Evolutionary conservation across 1,140 invertebrate genomes (phyloP).

Genomic region (Rhyzopertha dominica): DNA sequence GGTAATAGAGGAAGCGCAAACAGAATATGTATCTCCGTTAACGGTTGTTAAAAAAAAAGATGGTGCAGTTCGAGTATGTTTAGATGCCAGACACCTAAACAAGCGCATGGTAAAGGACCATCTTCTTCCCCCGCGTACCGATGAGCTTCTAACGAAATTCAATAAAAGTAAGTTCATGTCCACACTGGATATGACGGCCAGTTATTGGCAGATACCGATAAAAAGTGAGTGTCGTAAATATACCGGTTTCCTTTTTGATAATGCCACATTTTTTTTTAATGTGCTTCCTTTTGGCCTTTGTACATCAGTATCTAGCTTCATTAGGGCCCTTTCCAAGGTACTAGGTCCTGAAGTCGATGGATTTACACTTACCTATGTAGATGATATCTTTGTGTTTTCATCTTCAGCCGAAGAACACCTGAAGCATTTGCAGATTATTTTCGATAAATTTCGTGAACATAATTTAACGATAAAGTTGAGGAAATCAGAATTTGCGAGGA

Average conservation of each 20-base stretch:
- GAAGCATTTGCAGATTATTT: slow-evolving; percentile 36
- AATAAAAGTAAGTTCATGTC: not conserved
- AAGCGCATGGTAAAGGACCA: slow-evolving; percentile 23
- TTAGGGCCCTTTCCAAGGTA: not conserved
- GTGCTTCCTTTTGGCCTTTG: slow-evolving; percentile 13
- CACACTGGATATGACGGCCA: slow-evolving; percentile 5
- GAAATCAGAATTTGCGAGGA: slow-evolving; percentile 46
- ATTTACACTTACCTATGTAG: slow-evolving; percentile 22
- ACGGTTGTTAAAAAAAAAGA: slow-evolving; percentile 22
- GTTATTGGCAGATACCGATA: slow-evolving; percentile 20
- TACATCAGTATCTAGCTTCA: slow-evolving; percentile 7
- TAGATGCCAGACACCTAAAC: slow-evolving; percentile 32
- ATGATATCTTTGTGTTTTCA: slow-evolving; percentile 48
- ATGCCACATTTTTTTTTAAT: slow-evolving; percentile 5
- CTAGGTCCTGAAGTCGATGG: slow-evolving; percentile 2
- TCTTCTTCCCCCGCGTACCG: slow-evolving; percentile 20
- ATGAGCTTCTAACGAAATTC: slow-evolving; percentile 7
- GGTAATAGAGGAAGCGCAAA: not conserved
- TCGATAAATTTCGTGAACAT: slow-evolving; percentile 38
- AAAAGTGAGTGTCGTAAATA: slow-evolving; percentile 4
- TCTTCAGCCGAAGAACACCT: slow-evolving; percentile 41
- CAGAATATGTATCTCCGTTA: slow-evolving; percentile 4
- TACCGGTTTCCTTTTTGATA: slow-evolving; percentile 9
- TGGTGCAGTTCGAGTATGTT: slow-evolving; percentile 23
- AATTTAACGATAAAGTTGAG: slow-evolving; percentile 46